These are phyloP conservation scores for Thaumetopoea pityocampa DNA, from an alignment of 1,140 invertebrate genomes.

Conservation along the genomic window DNA sequence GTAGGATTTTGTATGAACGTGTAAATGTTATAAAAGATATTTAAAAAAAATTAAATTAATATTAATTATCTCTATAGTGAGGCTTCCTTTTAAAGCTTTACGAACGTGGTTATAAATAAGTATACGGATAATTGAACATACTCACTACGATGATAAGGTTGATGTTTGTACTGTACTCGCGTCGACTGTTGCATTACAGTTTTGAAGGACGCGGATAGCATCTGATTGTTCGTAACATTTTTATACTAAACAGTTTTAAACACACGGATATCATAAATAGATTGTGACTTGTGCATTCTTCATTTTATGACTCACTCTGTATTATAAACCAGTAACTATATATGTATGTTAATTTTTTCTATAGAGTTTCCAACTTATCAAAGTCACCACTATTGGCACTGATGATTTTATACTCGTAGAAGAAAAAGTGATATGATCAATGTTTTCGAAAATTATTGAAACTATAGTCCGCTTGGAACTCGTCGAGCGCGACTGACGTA, in stretches of 20 bases:
- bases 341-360: no score
- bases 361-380: no score
- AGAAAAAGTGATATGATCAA: no score
- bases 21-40: constrained; percentile 67
- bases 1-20: constrained; percentile 66
- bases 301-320: no score
- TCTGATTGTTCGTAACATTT: constrained; percentile 6
- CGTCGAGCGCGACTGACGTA: no score
- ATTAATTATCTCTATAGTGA: constrained; percentile 63
- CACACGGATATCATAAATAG: no score
- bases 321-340: no score
- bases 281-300: not conserved
- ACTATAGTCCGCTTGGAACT: no score
- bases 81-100: constrained; percentile 72
- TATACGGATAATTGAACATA: constrained; percentile 68
- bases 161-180: constrained; percentile 34
- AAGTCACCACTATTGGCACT: no score
- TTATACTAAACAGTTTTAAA: no score
- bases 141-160: constrained; percentile 55
- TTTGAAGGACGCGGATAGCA: not conserved
- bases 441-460: no score
- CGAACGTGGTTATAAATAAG: constrained; percentile 62
- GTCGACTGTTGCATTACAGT: constrained; percentile 16
- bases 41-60: constrained; percentile 51
- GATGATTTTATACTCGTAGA: no score